Percentiles rank a stretch among this genome's conserved stretches.
These are phyloP conservation scores for Apamea monoglypha DNA, from an alignment of 2,888 invertebrate genomes.

Conservation along the genomic window DNA sequence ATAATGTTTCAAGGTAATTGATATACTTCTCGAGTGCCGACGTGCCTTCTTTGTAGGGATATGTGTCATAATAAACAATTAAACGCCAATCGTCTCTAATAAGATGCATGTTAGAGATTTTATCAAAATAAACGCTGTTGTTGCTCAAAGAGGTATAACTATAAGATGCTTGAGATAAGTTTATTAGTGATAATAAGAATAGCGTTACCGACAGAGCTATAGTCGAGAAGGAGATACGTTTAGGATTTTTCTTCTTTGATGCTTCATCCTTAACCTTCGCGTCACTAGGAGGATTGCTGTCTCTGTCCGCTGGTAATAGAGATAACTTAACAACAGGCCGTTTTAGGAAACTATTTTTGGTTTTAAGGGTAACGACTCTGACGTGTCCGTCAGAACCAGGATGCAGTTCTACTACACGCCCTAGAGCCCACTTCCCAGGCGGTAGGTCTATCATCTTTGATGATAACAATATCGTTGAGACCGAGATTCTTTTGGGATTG, in stretches of 20 bases:
- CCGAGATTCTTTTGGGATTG: no score
- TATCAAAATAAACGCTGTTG: neutral
- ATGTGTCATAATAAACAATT: neutral
- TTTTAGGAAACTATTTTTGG: no score
- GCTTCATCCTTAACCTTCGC: neutral
- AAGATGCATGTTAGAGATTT: neutral
- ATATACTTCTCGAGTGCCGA: no score
- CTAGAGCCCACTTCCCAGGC: no score
- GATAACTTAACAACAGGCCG: neutral
- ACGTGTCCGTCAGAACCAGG: no score
- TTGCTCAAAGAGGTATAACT: neutral
- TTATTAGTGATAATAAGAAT: conserved; percentile 4
- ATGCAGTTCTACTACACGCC: no score
- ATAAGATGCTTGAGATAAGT: conserved; percentile 8
- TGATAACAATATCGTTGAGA: no score
- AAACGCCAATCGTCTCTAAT: neutral
- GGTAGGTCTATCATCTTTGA: no score
- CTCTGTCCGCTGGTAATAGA: neutral
- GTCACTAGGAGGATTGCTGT: neutral
- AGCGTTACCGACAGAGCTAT: no score
- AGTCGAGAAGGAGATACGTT: no score
- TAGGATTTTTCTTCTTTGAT: neutral
- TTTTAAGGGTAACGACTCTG: no score
- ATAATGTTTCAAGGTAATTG: no score
- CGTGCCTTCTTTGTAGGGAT: neutral